A percentile compares a stretch with the other conserved stretches of the same genome.
Evolutionary conservation across 2,888 invertebrate genomes (phyloP).

Genomic region (Mycogona germanica): DNA sequence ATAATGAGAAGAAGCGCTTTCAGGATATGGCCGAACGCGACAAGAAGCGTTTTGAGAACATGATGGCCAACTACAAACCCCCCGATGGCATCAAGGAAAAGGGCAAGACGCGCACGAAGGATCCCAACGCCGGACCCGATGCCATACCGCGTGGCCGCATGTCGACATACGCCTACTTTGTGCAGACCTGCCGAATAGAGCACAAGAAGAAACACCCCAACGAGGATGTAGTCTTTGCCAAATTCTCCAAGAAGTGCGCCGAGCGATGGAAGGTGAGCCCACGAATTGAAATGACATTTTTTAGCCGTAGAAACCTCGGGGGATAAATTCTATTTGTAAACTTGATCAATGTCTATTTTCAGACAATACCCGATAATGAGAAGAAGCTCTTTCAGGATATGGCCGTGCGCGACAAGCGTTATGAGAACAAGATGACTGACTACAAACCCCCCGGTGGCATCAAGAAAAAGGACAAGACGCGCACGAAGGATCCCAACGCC

Average conservation of each 20-base stretch:
- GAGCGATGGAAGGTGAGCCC: constrained; percentile 94
- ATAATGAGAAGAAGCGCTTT: constrained; percentile 96
- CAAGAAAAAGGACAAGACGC: constrained; percentile 63
- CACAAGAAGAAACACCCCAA: constrained; percentile 99
- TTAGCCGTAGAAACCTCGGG: neutral
- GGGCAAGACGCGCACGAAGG: constrained; percentile 83
- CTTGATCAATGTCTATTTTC: constrained; percentile 28
- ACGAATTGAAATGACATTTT: constrained; percentile 24
- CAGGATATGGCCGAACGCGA: constrained; percentile 98
- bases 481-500: constrained; percentile 94
- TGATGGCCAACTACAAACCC: constrained; percentile 92
- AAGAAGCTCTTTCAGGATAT: constrained; percentile 98
- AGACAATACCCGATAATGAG: constrained; percentile 98
- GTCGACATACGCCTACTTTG: constrained; percentile 95
- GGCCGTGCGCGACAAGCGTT: constrained; percentile 95
- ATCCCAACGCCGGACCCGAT: constrained; percentile 98
- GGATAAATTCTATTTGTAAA: neutral
- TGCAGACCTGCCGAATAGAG: constrained; percentile 98
- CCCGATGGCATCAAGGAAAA: no score
- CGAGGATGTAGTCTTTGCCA: constrained; percentile 94
- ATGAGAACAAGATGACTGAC: constrained; percentile 90
- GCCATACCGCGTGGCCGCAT: constrained; percentile 85
- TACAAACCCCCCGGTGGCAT: constrained; percentile 87
- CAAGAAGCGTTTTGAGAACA: constrained; percentile 87
- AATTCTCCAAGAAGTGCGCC: constrained; percentile 97